Base-by-base conservation (phyloP, 2,797 vertebrate genomes). In the Rachycentron canadum region DNA sequence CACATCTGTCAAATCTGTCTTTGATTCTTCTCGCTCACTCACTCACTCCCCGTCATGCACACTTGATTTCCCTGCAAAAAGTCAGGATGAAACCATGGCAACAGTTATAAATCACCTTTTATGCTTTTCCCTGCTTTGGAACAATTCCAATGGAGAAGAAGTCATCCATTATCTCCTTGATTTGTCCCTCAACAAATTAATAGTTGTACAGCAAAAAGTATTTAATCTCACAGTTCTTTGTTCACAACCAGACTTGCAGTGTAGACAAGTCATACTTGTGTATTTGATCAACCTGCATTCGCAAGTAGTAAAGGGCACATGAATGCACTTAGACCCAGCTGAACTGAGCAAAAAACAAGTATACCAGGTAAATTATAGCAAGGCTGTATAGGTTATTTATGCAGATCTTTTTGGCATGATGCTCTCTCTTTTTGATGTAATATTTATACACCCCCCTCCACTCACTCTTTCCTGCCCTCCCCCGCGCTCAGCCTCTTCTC, bases 21-120 rank as follows among this genome's bases (percentile, higher is more conserved):
- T 59, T 57, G 73, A 13, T 73, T 78, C 50, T 53, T 49, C 32
- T 73, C 76, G 26, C 74, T 76, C 59, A n/a, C 73, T 67, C 57
- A 23, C 68, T 79, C 65, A 34, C 69, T 69, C 59, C 58, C 49
- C 79, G 49, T 73, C 65, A 69, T 65, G 62, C 76, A 65, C 60
- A 79, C 36, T 69, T 77, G 43, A 56, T 11, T 63, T 69, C 17
- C 41, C 63, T 76, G 66, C 64, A 74, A 70, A 82, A 82, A 61
- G 82, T 82, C 72, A 75, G 78, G 75, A 83, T 84, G 85, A 92
- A 89, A 93, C 91, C 93, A 91, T 92, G 87, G 88, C 86, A 92
- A 92, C 89, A 36, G 73, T 59, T 73, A 61, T 62, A 78, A 47
- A 1, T 83, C 72, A 80, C 76, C 71, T 70, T 45, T 78, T 64